These are phyloP conservation scores for Chymomyza costata DNA, from an alignment of 1,140 invertebrate species.

Conservation along the genomic window DNA sequence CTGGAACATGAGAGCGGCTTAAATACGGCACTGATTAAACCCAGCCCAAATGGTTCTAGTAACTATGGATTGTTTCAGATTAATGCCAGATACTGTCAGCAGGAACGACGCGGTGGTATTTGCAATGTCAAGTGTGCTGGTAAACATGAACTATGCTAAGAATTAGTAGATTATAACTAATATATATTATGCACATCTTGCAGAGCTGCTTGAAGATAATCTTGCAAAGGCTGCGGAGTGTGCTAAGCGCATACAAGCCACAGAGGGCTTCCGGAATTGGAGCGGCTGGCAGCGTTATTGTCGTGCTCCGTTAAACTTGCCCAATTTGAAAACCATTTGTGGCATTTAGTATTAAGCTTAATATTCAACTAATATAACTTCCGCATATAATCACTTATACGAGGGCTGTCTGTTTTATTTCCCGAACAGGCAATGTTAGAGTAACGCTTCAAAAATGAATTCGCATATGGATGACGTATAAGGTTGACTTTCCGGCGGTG, in stretches of 20 bases:
- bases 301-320: slow-evolving; percentile 81
- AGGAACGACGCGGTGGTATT: slow-evolving; percentile 36
- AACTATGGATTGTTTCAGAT: slow-evolving; percentile 82
- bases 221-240: slow-evolving; percentile 82
- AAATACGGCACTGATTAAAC: slow-evolving; percentile 78
- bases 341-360: slow-evolving; percentile 45
- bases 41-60: slow-evolving; percentile 79
- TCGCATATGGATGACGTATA: no score
- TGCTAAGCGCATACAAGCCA: slow-evolving; percentile 79
- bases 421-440: no score
- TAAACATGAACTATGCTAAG: background rate
- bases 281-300: slow-evolving; percentile 79
- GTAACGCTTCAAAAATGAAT: no score
- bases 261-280: slow-evolving; percentile 83
- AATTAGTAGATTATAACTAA: background rate
- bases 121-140: slow-evolving; percentile 63
- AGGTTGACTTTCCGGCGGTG: no score
- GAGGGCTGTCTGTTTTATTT: no score
- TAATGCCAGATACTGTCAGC: slow-evolving; percentile 48
- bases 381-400: no score
- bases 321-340: slow-evolving; percentile 61
- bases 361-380: background rate
- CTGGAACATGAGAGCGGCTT: slow-evolving; percentile 82
- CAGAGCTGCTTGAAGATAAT: slow-evolving; percentile 80
- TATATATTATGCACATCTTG: background rate